phyloP scores from a whole-genome alignment of 2,113 vertebrate genomes.

The Nansenia antarctica region DNA sequence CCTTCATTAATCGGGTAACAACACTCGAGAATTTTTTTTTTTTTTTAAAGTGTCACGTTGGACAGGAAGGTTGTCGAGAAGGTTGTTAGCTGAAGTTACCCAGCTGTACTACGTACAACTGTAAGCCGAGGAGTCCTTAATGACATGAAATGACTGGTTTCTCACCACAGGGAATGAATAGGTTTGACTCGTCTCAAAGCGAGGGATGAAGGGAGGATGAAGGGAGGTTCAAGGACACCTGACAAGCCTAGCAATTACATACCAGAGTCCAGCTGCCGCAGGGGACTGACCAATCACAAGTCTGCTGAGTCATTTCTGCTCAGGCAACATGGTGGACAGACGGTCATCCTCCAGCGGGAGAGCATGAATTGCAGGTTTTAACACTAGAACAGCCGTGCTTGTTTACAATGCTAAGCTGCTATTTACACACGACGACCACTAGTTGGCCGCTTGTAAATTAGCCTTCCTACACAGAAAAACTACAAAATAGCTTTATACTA shows the following conservation, averaged over 20 bases:
- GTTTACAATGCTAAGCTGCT: no score
- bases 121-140: slow-evolving; percentile 4
- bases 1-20: no score
- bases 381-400: no score
- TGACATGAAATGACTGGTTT: slow-evolving; percentile 46
- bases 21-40: no score
- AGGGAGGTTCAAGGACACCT: slow-evolving; percentile 47
- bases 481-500: no score
- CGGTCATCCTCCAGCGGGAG: slow-evolving; percentile 39
- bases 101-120: no score
- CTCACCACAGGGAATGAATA: slow-evolving; percentile 12
- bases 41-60: no score
- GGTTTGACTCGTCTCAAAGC: slow-evolving; percentile 41
- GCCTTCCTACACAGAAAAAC: no score
- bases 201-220: no score
- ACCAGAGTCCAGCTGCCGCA: slow-evolving; percentile 37
- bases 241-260: slow-evolving; percentile 37
- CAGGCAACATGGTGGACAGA: slow-evolving; percentile 38
- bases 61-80: slow-evolving; percentile 31
- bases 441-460: no score
- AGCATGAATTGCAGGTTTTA: slow-evolving; percentile 25
- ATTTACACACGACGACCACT: no score
- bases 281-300: slow-evolving; percentile 40
- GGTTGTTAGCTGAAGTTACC: no score
- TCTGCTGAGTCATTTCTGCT: slow-evolving; percentile 64